These are phyloP conservation scores for Hydrochoerus hydrochaeris DNA, from an alignment of 2,113 vertebrate species.

Conservation along the genomic window DNA sequence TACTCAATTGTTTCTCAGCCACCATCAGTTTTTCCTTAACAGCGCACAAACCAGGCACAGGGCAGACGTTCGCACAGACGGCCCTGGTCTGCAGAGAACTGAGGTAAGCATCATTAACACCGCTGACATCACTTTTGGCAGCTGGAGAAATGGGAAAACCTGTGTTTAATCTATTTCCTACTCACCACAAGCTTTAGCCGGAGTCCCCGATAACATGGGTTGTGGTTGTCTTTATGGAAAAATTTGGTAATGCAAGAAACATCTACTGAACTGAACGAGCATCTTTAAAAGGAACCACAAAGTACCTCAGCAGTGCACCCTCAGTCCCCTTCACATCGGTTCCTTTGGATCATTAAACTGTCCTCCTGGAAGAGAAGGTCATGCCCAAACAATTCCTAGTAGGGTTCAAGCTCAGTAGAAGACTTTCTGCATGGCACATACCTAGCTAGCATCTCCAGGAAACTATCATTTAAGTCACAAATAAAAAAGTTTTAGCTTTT, in stretches of 20 bases:
- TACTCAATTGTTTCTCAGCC: conserved; percentile 81
- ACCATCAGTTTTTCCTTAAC: conserved; percentile 84
- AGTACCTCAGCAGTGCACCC: conserved; percentile 66
- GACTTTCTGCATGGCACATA: neutral
- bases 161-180: conserved; percentile 89
- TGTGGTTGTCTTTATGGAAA: conserved; percentile 87
- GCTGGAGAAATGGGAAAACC: conserved; percentile 87
- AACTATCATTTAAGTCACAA: conserved; percentile 67
- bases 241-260: conserved; percentile 83
- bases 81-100: conserved; percentile 67
- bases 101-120: conserved; percentile 86
- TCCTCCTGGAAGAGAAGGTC: conserved; percentile 21
- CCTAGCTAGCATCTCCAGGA: neutral
- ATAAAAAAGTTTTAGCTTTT: conserved; percentile 51
- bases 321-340: conserved; percentile 23
- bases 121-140: conserved; percentile 89
- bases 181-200: conserved; percentile 84
- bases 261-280: conserved; percentile 78
- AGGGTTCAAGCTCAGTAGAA: conserved; percentile 56
- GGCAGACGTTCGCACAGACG: conserved; percentile 69
- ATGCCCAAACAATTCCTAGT: conserved; percentile 30
- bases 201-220: conserved; percentile 85
- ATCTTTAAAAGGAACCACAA: conserved; percentile 77
- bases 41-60: conserved; percentile 71
- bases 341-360: conserved; percentile 35